phyloP scores from a whole-genome alignment of 2,888 invertebrate species.

The Helicoverpa assulta region DNA sequence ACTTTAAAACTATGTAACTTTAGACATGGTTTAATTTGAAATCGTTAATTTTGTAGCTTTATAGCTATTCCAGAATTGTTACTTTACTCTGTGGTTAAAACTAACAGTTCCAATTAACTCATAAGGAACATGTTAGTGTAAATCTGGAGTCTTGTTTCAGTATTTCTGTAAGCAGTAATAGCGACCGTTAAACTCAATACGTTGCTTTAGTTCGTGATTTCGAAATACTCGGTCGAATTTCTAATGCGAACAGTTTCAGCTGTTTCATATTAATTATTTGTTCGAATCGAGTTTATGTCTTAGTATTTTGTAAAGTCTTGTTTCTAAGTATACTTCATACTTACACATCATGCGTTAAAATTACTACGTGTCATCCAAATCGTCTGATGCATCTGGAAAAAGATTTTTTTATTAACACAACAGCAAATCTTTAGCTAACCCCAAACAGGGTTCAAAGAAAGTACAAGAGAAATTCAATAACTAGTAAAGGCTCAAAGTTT shows the following conservation, averaged over 20 bases:
- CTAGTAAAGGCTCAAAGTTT: slow-evolving; percentile 70
- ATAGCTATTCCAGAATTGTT: not conserved
- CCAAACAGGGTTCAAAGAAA: slow-evolving; percentile 40
- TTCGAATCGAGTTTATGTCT: not conserved
- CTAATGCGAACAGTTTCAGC: slow-evolving; percentile 12
- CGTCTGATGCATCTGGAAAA: slow-evolving; percentile 46
- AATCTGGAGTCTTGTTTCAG: slow-evolving; percentile 5
- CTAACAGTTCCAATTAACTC: not conserved
- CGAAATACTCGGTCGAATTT: slow-evolving; percentile 25
- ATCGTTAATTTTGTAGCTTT: not conserved
- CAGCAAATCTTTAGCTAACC: slow-evolving; percentile 11
- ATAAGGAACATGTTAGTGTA: slow-evolving; percentile 16
- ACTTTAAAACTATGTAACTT: not conserved
- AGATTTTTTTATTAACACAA: slow-evolving; percentile 29
- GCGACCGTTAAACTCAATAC: slow-evolving; percentile 37
- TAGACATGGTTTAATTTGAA: not conserved
- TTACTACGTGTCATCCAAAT: slow-evolving; percentile 25
- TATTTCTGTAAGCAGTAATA: slow-evolving; percentile 8
- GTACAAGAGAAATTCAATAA: slow-evolving; percentile 76
- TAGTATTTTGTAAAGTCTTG: not conserved
- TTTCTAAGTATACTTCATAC: slow-evolving; percentile 3
- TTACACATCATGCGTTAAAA: slow-evolving; percentile 31
- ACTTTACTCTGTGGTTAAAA: not conserved
- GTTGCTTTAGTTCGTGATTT: slow-evolving; percentile 18
- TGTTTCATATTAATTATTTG: slow-evolving; percentile 12